These are phyloP conservation scores for Anabas testudineus DNA, from an alignment of 2,797 vertebrate genomes.

Conservation along the genomic window DNA sequence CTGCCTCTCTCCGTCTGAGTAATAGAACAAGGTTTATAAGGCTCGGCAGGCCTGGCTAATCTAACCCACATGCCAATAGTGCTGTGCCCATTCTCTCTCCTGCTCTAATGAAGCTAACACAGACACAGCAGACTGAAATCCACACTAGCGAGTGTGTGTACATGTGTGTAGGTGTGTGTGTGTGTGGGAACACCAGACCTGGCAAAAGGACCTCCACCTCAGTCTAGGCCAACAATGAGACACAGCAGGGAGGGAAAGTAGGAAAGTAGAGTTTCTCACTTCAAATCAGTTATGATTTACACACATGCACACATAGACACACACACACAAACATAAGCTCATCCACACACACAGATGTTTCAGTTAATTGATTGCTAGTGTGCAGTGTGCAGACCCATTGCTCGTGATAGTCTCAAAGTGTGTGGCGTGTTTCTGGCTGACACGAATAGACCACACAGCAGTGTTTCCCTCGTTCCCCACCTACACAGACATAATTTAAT, in stretches of 20 bases:
- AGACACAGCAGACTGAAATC: conserved; percentile 41
- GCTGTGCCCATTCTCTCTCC: conserved; percentile 70
- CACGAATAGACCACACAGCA: conserved; percentile 72
- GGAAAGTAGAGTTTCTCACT: conserved; percentile 66
- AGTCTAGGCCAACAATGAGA: conserved; percentile 63
- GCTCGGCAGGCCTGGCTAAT: conserved; percentile 69
- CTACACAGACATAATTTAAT: conserved; percentile 62
- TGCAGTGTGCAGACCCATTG: conserved; percentile 52
- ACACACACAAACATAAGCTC: conserved; percentile 46
- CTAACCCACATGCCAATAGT: conserved; percentile 78
- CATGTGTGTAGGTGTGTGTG: conserved; percentile 25
- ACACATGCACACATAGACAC: conserved; percentile 31
- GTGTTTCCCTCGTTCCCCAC: conserved; percentile 39
- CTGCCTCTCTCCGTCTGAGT: conserved; percentile 44
- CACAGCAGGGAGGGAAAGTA: conserved; percentile 58
- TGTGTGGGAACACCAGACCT: conserved; percentile 62
- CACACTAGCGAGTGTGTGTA: conserved; percentile 10
- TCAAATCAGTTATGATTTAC: conserved; percentile 69
- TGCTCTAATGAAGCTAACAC: conserved; percentile 67
- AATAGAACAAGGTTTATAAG: conserved; percentile 69
- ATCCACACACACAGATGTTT: conserved; percentile 68
- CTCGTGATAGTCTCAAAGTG: conserved; percentile 77
- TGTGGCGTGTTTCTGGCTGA: conserved; percentile 75
- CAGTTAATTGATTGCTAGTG: conserved; percentile 69
- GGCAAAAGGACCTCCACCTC: conserved; percentile 55